Conservation (phyloP, 1,140 invertebrate genomes). For the Drosophila auraria region DNA sequence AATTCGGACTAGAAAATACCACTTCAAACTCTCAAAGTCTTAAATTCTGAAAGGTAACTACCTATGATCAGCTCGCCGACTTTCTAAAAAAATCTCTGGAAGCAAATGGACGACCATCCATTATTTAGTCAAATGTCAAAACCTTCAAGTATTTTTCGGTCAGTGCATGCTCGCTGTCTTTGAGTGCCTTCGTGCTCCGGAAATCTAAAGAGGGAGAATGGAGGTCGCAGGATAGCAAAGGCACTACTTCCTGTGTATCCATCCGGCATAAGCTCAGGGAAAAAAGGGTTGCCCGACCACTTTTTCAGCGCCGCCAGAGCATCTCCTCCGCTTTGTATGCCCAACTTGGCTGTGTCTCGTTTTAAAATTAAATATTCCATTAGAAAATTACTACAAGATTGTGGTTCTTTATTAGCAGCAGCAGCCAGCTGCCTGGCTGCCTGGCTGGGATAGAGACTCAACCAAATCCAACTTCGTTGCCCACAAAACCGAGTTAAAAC, state of each 20-base stretch:
- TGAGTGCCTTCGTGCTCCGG: slow-evolving; percentile 44
- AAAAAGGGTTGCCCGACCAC: slow-evolving; percentile 72
- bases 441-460: slow-evolving; percentile 44
- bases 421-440: slow-evolving; percentile 8
- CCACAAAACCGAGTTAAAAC: slow-evolving; percentile 29
- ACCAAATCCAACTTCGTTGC: slow-evolving; percentile 43
- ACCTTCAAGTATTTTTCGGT: not conserved
- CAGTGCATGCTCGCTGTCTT: slow-evolving; percentile 62
- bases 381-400: slow-evolving; percentile 85
- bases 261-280: slow-evolving; percentile 74
- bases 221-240: slow-evolving; percentile 43
- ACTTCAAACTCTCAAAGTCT: too few relatives aligned
- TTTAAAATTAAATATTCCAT: slow-evolving; percentile 85
- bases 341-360: slow-evolving; percentile 70
- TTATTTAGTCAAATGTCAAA: not conserved
- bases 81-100: too few relatives aligned
- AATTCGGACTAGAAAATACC: not conserved
- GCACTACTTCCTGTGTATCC: slow-evolving; percentile 82
- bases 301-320: slow-evolving; percentile 60
- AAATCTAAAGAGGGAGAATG: slow-evolving; percentile 13
- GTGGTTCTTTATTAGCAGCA: slow-evolving; percentile 66
- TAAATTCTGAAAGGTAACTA: too few relatives aligned
- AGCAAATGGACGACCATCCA: not conserved
- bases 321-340: slow-evolving; percentile 52
- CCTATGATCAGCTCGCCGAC: too few relatives aligned